Conservation (phyloP, 2,113 vertebrate genomes). For the Rhea americana region DNA sequence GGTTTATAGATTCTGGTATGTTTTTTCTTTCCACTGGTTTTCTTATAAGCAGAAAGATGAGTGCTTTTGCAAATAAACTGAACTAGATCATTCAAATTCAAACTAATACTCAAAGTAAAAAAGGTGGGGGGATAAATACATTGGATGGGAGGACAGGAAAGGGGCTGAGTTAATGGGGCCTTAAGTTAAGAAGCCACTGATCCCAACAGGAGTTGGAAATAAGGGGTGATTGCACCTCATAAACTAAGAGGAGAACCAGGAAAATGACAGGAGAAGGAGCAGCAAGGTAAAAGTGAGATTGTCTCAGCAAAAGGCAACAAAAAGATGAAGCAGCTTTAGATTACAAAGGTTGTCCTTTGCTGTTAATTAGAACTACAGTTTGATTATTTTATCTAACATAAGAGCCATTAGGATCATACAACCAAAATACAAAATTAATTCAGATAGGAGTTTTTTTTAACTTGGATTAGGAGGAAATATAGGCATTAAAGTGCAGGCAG, state of each 20-base stretch:
- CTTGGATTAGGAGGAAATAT: not conserved
- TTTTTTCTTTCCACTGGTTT: not conserved
- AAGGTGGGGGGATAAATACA: no score
- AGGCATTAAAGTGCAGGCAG: not conserved
- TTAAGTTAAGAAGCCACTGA: not conserved
- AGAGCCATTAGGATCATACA: not conserved
- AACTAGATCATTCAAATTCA: not conserved
- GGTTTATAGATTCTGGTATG: not conserved
- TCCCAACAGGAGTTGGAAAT: not conserved
- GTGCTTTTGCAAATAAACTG: not conserved
- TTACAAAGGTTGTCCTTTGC: not conserved
- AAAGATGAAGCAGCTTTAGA: not conserved
- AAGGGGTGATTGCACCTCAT: not conserved
- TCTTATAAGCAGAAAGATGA: not conserved
- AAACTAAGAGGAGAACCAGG: not conserved
- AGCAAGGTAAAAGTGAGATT: not conserved
- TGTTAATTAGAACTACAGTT: not conserved
- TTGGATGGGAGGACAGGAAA: not conserved
- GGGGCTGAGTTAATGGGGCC: not conserved
- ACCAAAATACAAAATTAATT: not conserved
- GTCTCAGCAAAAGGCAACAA: not conserved
- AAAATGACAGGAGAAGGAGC: not conserved
- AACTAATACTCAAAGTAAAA: not conserved
- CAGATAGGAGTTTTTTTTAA: not conserved
- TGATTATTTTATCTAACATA: not conserved